Percentiles rank a stretch among this genome's conserved stretches.
phyloP scores from a whole-genome alignment of 2,888 invertebrate species.

The Colostygia pectinataria region DNA sequence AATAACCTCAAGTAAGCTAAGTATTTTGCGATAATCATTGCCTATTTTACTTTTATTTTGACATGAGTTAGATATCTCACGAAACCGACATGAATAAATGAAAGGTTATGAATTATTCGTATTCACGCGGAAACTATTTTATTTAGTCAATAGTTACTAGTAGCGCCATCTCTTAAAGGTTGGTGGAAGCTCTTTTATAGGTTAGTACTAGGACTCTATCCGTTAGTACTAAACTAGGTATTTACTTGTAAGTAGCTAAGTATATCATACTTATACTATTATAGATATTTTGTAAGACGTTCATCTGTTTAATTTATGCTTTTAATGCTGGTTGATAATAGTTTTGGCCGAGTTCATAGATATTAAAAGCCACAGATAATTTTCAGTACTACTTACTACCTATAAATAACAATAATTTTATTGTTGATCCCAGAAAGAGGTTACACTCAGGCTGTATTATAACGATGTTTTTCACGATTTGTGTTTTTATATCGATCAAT shows the following conservation, averaged over 20 bases:
- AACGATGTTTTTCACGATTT: conserved; percentile 4
- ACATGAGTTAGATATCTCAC: conserved; percentile 11
- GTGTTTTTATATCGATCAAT: conserved; percentile 3
- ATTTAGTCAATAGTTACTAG: conserved; percentile 22
- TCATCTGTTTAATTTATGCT: conserved; percentile 21
- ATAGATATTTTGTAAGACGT: conserved; percentile 14
- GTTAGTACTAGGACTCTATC: conserved; percentile 14
- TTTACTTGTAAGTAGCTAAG: too few relatives aligned
- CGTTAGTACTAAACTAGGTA: conserved; percentile 9
- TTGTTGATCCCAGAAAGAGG: conserved; percentile 6
- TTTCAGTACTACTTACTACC: conserved; percentile 10
- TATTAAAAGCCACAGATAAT: conserved; percentile 2
- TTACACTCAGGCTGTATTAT: neutral
- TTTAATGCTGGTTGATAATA: conserved; percentile 18
- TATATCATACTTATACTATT: too few relatives aligned
- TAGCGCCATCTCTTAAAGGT: conserved; percentile 31
- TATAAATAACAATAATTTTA: conserved; percentile 15
- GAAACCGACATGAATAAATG: conserved; percentile 29
- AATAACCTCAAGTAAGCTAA: too few relatives aligned
- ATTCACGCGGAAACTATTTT: conserved; percentile 13
- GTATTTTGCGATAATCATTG: too few relatives aligned
- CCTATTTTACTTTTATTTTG: neutral
- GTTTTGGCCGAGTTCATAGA: conserved; percentile 13
- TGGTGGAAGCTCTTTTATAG: conserved; percentile 19
- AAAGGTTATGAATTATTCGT: conserved; percentile 27